A percentile compares a stretch with the other conserved stretches of the same genome.
Evolutionary conservation across 2,888 invertebrate genomes (phyloP).

Genomic region (Gryllus longicercus): DNA sequence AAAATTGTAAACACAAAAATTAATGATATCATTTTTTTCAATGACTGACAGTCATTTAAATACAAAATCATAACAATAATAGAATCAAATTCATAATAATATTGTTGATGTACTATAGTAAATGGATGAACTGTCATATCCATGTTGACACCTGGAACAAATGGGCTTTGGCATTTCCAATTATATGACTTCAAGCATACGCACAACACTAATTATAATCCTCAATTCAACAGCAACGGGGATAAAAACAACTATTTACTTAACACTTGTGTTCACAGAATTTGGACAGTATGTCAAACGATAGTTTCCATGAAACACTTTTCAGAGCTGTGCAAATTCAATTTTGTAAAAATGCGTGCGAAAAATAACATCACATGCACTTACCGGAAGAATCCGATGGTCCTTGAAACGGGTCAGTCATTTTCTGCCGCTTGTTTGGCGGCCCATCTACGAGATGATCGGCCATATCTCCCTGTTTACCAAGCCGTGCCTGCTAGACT

Average conservation of each 20-base stretch:
- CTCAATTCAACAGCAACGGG: not conserved
- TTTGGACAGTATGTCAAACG: slow-evolving; percentile 6
- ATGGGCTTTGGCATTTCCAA: not conserved
- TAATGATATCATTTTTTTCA: too few species aligned
- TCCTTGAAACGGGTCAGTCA: slow-evolving; percentile 77
- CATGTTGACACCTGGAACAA: not conserved
- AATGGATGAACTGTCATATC: slow-evolving; percentile 3
- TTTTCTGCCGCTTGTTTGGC: slow-evolving; percentile 93
- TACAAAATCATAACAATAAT: not conserved
- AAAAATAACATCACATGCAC: slow-evolving; percentile 44
- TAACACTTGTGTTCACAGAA: not conserved
- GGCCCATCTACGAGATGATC: slow-evolving; percentile 93
- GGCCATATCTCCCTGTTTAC: slow-evolving; percentile 75
- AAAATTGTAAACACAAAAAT: too few species aligned
- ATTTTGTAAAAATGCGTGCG: slow-evolving; percentile 30
- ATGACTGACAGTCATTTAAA: not conserved
- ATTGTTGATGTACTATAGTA: not conserved
- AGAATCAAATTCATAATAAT: not conserved
- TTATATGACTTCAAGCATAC: not conserved
- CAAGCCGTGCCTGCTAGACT: slow-evolving; percentile 48
- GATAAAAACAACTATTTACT: not conserved
- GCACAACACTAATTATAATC: not conserved
- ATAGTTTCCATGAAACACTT: not conserved
- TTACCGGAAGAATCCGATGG: slow-evolving; percentile 77
- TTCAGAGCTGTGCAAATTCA: slow-evolving; percentile 24